phyloP scores from a whole-genome alignment of 2,888 invertebrate genomes.

The Listrodromus nycthemerus region DNA sequence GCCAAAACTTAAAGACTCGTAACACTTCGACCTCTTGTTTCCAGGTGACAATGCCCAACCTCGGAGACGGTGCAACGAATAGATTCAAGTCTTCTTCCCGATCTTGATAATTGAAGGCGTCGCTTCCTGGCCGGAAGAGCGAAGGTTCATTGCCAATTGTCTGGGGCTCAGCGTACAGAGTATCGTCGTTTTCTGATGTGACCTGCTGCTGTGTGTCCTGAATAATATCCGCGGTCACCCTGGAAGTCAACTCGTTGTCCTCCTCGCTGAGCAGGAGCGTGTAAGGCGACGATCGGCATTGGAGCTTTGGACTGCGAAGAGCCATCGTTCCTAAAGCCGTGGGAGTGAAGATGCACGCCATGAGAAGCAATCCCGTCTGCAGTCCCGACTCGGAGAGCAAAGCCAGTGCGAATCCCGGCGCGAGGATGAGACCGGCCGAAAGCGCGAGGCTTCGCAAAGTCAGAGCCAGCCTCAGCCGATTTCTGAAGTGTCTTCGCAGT shows the following conservation, averaged over 20 bases:
- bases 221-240: slow-evolving; percentile 47
- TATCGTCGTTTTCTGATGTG: not conserved
- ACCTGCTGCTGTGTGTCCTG: slow-evolving; percentile 29
- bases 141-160: slow-evolving; percentile 40
- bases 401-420: slow-evolving; percentile 74
- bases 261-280: slow-evolving; percentile 74
- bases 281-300: slow-evolving; percentile 70
- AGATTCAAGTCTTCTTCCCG: slow-evolving; percentile 64
- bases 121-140: slow-evolving; percentile 70
- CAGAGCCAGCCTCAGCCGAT: slow-evolving; percentile 72
- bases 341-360: slow-evolving; percentile 76
- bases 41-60: slow-evolving; percentile 67
- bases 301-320: slow-evolving; percentile 69
- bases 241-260: slow-evolving; percentile 73
- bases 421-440: slow-evolving; percentile 74
- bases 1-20: slow-evolving; percentile 73
- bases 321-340: slow-evolving; percentile 74
- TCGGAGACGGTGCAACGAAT: slow-evolving; percentile 50
- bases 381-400: slow-evolving; percentile 71
- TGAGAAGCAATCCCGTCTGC: slow-evolving; percentile 74
- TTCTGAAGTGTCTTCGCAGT: slow-evolving; percentile 75
- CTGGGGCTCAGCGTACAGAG: slow-evolving; percentile 40
- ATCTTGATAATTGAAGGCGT: slow-evolving; percentile 73
- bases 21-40: slow-evolving; percentile 71
- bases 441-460: slow-evolving; percentile 74